Evolutionary conservation across 2,888 invertebrate genomes (phyloP), one percentile per base, ranked within the genome.

Genomic region (Drosophila nr. fundita): DNA sequence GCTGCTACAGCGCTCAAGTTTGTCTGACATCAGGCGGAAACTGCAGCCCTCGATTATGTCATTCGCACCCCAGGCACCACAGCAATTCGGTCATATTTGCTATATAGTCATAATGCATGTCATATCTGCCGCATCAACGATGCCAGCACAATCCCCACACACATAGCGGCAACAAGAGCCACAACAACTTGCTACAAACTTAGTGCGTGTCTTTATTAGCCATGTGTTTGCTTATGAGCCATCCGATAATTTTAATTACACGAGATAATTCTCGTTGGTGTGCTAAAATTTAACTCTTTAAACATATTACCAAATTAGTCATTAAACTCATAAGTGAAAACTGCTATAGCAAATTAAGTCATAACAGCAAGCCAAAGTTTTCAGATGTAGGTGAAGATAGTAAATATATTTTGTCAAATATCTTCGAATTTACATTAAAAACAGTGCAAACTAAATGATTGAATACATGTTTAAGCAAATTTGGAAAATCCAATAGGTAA

Each of bases 41-140:
- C 89, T 85, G 87, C 89, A 87, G 55, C 66, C 68, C 76, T 84
- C 85, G 85, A 85, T 85, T 85, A 89, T 89, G 89, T 84, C 89
- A 85, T 87, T 84, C 62, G 52, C 69, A 75, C n/a, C n/a, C 15
- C n/a, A 62, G 60, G 60, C 62, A 59, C 53, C 62, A 54, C 67
- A 18, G 40, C 50, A 45, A 40, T 38, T 61, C 38, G 30, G n/a
- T 63, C 52, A 72, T 83, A 73, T 87, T 84, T 84, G 73, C 67
- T 87, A 79, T 79, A 79, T 68, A 68, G 71, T 63, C 80, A 74
- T 85, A 79, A 85, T 85, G 89, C 89, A 89, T 85, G 87, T 82
- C 85, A 73, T 85, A 87, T 85, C 89, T 82, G 73, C 63, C 68
- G 67, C 79, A 89, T 84, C 87, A 63, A 48, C 48, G 63, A 50